Evolutionary conservation across 1,140 invertebrate species (phyloP).

Genomic region (Diorhabda elongata): DNA sequence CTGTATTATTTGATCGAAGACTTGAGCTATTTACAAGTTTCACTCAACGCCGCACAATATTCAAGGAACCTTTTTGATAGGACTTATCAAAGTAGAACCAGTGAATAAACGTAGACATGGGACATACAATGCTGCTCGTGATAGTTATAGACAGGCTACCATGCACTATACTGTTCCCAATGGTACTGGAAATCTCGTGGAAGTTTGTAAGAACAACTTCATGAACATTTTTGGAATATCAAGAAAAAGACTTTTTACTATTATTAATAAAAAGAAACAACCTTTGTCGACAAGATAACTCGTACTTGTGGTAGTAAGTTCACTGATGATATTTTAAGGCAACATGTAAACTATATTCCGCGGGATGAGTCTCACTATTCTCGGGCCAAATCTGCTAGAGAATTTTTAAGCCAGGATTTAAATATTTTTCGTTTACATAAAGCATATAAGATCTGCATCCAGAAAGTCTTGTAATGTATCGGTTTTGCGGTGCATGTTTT

Average conservation of each 20-base stretch:
- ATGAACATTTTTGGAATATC: neutral
- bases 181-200: neutral
- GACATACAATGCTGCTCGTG: neutral
- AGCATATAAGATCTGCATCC: too few relatives aligned
- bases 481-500: neutral
- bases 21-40: too few relatives aligned
- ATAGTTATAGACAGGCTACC: neutral
- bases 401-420: neutral
- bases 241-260: neutral
- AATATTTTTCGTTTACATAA: neutral
- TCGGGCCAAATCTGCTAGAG: neutral
- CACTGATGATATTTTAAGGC: neutral
- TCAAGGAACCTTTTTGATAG: neutral
- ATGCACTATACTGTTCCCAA: neutral
- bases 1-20: too few relatives aligned
- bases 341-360: too few relatives aligned
- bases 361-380: too few relatives aligned
- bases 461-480: too few relatives aligned
- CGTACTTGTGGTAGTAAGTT: neutral
- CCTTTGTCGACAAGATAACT: too few relatives aligned
- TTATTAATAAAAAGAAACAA: neutral
- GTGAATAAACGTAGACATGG: slow-evolving; percentile 6
- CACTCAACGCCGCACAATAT: neutral
- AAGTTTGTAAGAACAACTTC: neutral
- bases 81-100: neutral